Evolutionary conservation across 2,888 invertebrate species (phyloP).

Genomic region (Spilarctia lutea): DNA sequence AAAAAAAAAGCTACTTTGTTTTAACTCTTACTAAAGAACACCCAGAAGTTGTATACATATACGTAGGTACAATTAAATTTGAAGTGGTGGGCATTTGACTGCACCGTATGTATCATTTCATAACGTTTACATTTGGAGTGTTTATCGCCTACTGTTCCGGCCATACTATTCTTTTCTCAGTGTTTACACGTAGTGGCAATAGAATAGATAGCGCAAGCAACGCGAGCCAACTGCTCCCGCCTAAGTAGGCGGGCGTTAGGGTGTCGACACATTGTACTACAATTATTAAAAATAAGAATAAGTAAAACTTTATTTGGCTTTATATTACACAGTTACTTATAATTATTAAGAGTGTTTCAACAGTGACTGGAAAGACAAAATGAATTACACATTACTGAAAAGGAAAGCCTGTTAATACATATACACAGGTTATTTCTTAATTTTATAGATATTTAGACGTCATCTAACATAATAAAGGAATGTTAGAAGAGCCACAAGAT

Average conservation of each 20-base stretch:
- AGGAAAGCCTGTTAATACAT: neutral
- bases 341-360: no score
- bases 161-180: constrained; percentile 77
- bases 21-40: constrained; percentile 40
- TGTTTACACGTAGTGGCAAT: constrained; percentile 74
- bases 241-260: constrained; percentile 47
- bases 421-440: neutral
- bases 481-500: neutral
- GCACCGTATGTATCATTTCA: constrained; percentile 76
- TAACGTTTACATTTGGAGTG: constrained; percentile 74
- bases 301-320: no score
- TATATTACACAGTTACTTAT: no score
- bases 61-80: constrained; percentile 33
- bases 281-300: neutral
- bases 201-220: constrained; percentile 70
- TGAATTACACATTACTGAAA: no score
- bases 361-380: no score
- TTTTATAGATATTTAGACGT: neutral
- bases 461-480: neutral
- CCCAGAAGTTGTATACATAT: constrained; percentile 42
- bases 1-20: constrained; percentile 1
- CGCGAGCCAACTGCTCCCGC: constrained; percentile 68
- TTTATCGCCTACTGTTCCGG: constrained; percentile 72
- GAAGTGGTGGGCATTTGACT: constrained; percentile 22
- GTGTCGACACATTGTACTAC: constrained; percentile 15